Evolutionary conservation across 2,797 vertebrate species (phyloP), one percentile per base, ranked within the genome.

Genomic region (Hephaestus fuliginosus): DNA sequence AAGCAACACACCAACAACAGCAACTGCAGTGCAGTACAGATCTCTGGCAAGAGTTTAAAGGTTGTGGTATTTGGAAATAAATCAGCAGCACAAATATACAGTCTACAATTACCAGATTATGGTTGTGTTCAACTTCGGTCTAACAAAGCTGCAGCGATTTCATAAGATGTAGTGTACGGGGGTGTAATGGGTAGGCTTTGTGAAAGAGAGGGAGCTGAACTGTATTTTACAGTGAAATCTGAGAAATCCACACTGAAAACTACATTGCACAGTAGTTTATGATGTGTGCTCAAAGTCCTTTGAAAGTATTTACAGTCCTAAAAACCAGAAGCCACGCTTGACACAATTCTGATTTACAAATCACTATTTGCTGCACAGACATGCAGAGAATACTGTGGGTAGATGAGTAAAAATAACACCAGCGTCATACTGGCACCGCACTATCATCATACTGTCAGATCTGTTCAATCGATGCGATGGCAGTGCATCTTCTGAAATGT

Each of bases 91-190:
- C 53, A 68, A 76, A 82, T 65, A 53, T 43, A 80, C 49, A 71
- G 22, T 52, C 76, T 76, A 44, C 70, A 88, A 88, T 88, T 85
- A 90, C 25, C 72, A 80, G 77, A 80, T 86, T 74, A 79, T 76
- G 73, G 69, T 74, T 78, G 28, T 71, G 65, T 64, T 73, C 69
- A 76, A 69, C 46, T 81, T 89, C 80, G 67, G 48, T 48, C n/a
- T 44, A 41, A 71, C 20, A 67, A 15, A 25, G 51, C 10, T 76
- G 44, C 60, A 70, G 51, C 33, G 44, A 63, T 74, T 83, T 79
- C 64, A 36, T 25, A 67, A 46, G 8, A 66, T 36, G 72, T 52
- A 44, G 53, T 65, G 49, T 41, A 70, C 13, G 17, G 18, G 18
- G 2, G 41, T 41, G 7, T 28, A 41, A 44, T 22, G 44, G 20